These are phyloP conservation scores for Avahi laniger DNA, from an alignment of 2,797 vertebrate genomes.

Conservation along the genomic window DNA sequence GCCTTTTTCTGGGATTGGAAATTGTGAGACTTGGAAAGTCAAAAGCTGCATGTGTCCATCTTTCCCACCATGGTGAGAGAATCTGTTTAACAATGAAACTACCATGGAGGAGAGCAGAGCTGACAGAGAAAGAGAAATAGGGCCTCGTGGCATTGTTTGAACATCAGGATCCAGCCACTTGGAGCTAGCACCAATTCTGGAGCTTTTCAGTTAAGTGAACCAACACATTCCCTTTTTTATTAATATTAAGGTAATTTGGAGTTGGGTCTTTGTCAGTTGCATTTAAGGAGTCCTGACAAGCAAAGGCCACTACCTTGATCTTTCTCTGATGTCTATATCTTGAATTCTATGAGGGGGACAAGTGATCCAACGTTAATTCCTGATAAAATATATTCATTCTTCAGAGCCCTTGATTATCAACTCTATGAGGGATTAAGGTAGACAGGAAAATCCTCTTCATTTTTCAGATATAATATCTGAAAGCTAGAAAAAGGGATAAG, in stretches of 20 bases:
- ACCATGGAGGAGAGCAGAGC: not conserved
- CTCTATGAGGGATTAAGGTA: not conserved
- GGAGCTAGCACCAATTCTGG: not conserved
- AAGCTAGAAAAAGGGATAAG: slow-evolving; percentile 1
- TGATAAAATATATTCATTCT: not conserved
- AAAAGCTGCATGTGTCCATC: not conserved
- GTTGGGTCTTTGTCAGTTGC: not conserved
- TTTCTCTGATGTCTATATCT: not conserved
- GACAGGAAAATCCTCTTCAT: not conserved
- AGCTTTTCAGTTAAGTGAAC: not conserved
- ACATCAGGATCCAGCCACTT: not conserved
- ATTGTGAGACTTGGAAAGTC: not conserved
- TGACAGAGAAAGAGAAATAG: not conserved
- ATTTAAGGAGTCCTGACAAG: not conserved
- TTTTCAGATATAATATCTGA: slow-evolving; percentile 6
- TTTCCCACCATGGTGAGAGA: not conserved
- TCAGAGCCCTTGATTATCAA: not conserved
- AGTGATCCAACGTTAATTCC: not conserved
- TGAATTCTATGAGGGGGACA: not conserved
- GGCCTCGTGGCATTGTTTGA: not conserved
- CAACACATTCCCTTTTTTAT: not conserved
- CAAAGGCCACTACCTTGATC: not conserved
- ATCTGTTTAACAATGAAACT: not conserved
- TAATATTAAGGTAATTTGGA: not conserved
- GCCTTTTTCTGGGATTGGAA: not conserved